phyloP scores from a whole-genome alignment of 2,113 vertebrate genomes.

The Lates calcarifer region DNA sequence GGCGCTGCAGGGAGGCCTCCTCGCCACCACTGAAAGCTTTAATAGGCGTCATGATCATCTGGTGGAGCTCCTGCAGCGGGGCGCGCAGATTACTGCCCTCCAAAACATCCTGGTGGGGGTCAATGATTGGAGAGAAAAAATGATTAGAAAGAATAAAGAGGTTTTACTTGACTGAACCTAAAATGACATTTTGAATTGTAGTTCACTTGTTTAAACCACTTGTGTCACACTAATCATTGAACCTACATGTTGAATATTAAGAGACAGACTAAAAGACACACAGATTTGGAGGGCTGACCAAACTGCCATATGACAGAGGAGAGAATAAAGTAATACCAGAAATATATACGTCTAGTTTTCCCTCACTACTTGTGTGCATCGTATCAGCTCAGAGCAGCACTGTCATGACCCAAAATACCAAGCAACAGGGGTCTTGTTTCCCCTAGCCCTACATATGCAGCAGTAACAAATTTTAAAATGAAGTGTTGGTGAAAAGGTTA shows the following conservation, averaged over 20 bases:
- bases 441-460: constrained; percentile 37
- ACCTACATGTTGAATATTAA: not conserved
- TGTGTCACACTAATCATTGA: too few relatives aligned
- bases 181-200: not conserved
- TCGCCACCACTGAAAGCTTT: constrained; percentile 88
- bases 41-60: constrained; percentile 98
- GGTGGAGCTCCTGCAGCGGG: constrained; percentile 96
- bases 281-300: not conserved
- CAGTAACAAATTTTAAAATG: constrained; percentile 58
- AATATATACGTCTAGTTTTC: constrained; percentile 62
- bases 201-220: not conserved
- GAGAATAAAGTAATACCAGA: constrained; percentile 62
- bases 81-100: constrained; percentile 93
- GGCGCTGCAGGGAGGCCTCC: constrained; percentile 82
- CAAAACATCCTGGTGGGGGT: constrained; percentile 90
- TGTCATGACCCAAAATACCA: constrained; percentile 59
- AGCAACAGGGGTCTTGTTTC: constrained; percentile 72
- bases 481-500: constrained; percentile 74
- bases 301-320: not conserved
- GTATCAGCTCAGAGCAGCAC: constrained; percentile 11
- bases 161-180: not conserved
- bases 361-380: constrained; percentile 23
- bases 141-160: not conserved
- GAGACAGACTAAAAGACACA: not conserved
- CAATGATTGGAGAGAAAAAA: not conserved